Percentiles rank a stretch among this genome's conserved stretches.
These are phyloP conservation scores for Ganaspis brasiliensis DNA, from an alignment of 2,888 invertebrate genomes.

Conservation along the genomic window DNA sequence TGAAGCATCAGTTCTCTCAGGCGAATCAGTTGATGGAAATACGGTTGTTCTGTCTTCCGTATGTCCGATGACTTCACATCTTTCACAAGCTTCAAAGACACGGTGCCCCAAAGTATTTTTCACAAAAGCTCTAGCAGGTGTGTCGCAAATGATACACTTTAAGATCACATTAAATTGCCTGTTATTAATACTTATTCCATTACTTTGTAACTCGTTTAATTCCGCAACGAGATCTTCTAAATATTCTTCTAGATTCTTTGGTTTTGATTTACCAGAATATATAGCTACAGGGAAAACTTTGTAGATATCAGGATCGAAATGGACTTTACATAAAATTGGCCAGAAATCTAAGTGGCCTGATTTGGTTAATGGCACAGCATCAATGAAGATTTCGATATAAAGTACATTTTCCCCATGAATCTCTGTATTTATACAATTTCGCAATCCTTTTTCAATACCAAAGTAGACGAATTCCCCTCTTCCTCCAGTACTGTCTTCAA, in stretches of 20 bases:
- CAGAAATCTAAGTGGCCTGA: conserved; percentile 9
- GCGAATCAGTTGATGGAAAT: no score
- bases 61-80: no score
- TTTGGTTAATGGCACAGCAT: conserved; percentile 8
- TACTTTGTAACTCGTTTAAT: background rate
- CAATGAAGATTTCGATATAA: conserved; percentile 13
- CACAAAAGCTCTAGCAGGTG: no score
- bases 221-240: background rate
- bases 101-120: no score
- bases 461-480: conserved; percentile 53
- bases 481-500: background rate
- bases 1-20: no score
- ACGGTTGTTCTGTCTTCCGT: no score
- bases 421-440: conserved; percentile 24
- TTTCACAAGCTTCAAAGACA: no score
- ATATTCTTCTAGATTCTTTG: conserved; percentile 23
- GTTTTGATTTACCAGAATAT: conserved; percentile 40
- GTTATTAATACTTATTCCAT: no score
- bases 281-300: no score
- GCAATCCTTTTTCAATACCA: conserved; percentile 48
- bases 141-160: no score
- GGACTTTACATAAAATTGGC: background rate
- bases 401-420: conserved; percentile 35
- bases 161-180: no score
- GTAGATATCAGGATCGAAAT: conserved; percentile 8